Base-by-base conservation (phyloP, 1,140 invertebrate genomes). In the Pseudomyrmex flavicornis region DNA sequence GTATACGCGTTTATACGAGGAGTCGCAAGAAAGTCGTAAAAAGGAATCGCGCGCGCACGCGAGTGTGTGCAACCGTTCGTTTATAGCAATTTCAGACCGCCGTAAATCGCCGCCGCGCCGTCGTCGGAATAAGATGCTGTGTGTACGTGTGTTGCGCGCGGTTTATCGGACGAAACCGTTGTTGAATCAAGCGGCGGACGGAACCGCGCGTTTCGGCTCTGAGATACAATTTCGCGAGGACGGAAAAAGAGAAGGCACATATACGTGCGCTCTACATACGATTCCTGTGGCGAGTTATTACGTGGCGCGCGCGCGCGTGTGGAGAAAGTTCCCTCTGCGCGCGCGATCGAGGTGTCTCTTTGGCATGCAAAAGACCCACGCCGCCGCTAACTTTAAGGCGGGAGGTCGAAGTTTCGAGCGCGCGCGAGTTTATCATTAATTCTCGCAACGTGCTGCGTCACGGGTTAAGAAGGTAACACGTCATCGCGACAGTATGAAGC, bases 371-470 rank as follows among this genome's bases (percentile, higher is more conserved):
- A 70, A 79, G 76, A 79, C 46, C 76, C 26, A 26, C 3, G 26
- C 26, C 50, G 63, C 10, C 75, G 63, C 63, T 35, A 77, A 77
- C 63, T 77, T 69, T 48, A 22, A 77, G 63, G 63, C 44, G 17
- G 44, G 17, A 70, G 52, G 50, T 69, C n/a, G 13, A 77, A 79
- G 75, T 69, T 79, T 58, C 65, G 54, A 59, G 52, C 35, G 65
- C 66, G 44, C 66, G 50, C 13, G 44, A 70, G 68, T 77, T 77
- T 69, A 68, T 77, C 75, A 77, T 77, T 77, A 77, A 77, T 77
- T 69, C 75, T 77, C 50, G 75, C 75, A 68, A 46, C 63, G 63
- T 68, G 75, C 63, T 68, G 26, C 63, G 26, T 77, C 63, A 77
- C 13, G 50, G 63, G 63, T 77, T 77, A 56, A 77, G 65, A 77